Evolutionary conservation across 2,113 vertebrate genomes (phyloP), one percentile per base, ranked within the genome.

Genomic region (Alosa alosa): DNA sequence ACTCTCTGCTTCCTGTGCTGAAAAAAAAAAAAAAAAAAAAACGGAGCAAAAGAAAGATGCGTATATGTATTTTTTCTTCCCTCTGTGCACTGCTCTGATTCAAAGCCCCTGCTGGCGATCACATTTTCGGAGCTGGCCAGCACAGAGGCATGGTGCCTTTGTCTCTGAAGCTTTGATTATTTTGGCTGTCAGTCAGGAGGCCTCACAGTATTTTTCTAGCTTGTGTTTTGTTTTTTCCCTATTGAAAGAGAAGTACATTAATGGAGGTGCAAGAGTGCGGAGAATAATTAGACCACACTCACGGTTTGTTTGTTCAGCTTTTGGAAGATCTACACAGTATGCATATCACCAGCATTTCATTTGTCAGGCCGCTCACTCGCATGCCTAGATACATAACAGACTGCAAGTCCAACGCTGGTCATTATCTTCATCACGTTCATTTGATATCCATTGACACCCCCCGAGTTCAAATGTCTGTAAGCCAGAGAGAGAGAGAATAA

Each of bases 1-100:
- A 93, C 90, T 90, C 13, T 0, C 81, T 49, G 85, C 89, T 93
- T 93, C 89, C 90, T 91, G 49, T 18, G 45, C 78, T 85, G 85
- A 47, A 89, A 91, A 90, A 88, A 31, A 31, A 31, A 31, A 31
- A 31, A 84, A 86, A 82, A 47, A 89, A 91, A 90, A 60, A 83
- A 81, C 25, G 25, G 82, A 81, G 75, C 10, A 82, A 86, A 88
- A 89, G 88, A 92, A 90, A 90, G 87, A 90, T 90, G 82, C 89
- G 87, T 88, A 90, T 90, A 81, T 89, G 86, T 88, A 82, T 92
- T 92, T 92, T 86, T 86, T 88, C 88, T 72, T 72, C 25, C 31
- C 64, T 36, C 64, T 86, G 91, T 87, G 86, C 90, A 86, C 86
- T 89, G 87, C 86, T 81, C 64, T 81, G 88, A 91, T 82, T 88